A percentile compares a stretch with the other conserved stretches of the same genome.
Evolutionary conservation across 2,888 invertebrate species (phyloP).

Genomic region (Bimastos eiseni): DNA sequence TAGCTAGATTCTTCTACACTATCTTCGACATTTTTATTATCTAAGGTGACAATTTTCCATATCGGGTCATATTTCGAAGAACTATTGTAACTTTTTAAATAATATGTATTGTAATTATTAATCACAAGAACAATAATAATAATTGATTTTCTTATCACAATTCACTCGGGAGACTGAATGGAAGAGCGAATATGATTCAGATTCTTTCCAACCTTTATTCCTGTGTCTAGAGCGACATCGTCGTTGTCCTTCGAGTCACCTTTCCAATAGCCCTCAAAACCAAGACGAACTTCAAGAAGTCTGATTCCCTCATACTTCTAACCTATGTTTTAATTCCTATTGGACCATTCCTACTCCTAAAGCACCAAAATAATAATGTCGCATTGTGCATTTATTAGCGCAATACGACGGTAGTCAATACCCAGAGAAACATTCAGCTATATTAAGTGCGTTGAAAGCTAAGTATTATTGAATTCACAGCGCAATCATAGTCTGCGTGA

Average conservation of each 20-base stretch:
- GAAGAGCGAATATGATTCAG: too few relatives aligned
- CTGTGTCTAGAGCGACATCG: not conserved
- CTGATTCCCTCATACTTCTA: not conserved
- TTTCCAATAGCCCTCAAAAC: not conserved
- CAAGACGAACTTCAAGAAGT: not conserved
- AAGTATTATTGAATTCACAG: not conserved
- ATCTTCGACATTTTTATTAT: not conserved
- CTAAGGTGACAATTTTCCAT: not conserved
- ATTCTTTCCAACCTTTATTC: not conserved
- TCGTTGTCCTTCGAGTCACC: not conserved
- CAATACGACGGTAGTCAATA: not conserved
- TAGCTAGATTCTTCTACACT: not conserved
- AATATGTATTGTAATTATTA: not conserved
- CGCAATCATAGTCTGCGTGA: not conserved
- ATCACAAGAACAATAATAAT: not conserved
- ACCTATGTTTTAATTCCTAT: not conserved
- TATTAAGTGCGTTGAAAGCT: not conserved
- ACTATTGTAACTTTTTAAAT: too few relatives aligned
- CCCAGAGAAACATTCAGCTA: conserved; percentile 1
- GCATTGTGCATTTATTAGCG: not conserved
- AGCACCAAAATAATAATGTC: not conserved
- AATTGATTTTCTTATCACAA: not conserved
- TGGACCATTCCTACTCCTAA: not conserved
- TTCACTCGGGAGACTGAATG: not conserved
- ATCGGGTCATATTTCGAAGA: not conserved